Evolutionary conservation across 2,888 invertebrate genomes (phyloP).

Genomic region (Trachelus stipa): DNA sequence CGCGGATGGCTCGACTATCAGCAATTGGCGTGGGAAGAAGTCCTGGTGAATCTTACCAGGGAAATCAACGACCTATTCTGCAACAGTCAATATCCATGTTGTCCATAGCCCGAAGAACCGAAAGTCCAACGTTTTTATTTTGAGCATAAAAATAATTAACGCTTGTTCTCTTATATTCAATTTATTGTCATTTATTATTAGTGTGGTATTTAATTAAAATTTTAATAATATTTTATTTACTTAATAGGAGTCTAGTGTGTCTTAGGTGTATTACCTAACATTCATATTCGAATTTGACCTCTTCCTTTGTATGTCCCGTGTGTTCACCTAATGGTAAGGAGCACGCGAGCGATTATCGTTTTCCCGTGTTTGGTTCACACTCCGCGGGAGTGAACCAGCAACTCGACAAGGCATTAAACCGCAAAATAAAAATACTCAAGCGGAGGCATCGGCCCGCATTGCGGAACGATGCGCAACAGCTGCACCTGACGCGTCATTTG

Average conservation of each 20-base stretch:
- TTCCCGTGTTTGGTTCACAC: conserved; percentile 39
- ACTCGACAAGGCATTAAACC: conserved; percentile 25
- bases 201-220: neutral
- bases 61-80: conserved; percentile 22
- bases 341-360: conserved; percentile 42
- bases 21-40: conserved; percentile 45
- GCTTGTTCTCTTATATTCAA: neutral
- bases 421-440: conserved; percentile 19
- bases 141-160: neutral
- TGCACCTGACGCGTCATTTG: conserved; percentile 61
- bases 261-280: neutral
- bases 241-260: neutral
- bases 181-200: neutral
- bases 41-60: conserved; percentile 25
- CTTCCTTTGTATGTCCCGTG: neutral
- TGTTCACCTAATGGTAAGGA: conserved; percentile 32
- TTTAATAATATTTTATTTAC: neutral
- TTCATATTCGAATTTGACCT: neutral
- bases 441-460: conserved; percentile 52
- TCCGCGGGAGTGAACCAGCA: conserved; percentile 28
- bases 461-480: conserved; percentile 60
- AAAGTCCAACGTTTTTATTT: neutral
- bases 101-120: neutral
- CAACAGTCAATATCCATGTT: neutral
- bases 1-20: conserved; percentile 34